Percentiles rank a stretch among this genome's conserved stretches.
Conservation (phyloP, 2,888 invertebrate genomes). For the Megamerina dolium region DNA sequence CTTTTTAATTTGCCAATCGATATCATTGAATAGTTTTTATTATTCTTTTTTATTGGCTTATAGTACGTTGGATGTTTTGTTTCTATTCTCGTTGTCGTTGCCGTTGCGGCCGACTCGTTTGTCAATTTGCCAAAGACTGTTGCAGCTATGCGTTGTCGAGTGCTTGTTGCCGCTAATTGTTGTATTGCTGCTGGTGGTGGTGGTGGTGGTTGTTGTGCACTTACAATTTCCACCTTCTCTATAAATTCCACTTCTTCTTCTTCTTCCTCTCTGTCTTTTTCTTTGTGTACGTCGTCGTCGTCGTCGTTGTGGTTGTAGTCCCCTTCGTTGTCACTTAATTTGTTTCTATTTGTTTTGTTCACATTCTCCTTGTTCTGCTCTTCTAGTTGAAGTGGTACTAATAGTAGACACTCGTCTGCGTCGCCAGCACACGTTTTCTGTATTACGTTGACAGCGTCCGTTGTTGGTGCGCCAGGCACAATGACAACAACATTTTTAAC, state of each 20-base stretch:
- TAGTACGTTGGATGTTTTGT: too few species aligned
- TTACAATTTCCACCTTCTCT: not conserved
- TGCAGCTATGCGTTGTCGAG: constrained; percentile 1
- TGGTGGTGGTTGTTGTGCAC: constrained; percentile 8
- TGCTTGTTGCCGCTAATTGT: constrained; percentile 11
- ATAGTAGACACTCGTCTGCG: not conserved
- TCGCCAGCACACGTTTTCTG: not conserved
- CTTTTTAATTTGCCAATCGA: constrained; percentile 23
- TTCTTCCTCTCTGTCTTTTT: too few species aligned
- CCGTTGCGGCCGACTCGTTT: constrained; percentile 11
- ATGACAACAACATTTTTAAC: constrained; percentile 31
- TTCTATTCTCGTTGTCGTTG: constrained; percentile 6
- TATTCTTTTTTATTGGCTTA: constrained; percentile 4
- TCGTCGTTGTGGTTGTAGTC: too few species aligned
- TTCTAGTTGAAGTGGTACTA: not conserved
- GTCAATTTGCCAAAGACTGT: constrained; percentile 20
- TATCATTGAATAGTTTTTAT: constrained; percentile 24
- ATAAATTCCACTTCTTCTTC: too few species aligned
- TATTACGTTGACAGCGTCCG: constrained; percentile 4
- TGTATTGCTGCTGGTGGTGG: constrained; percentile 2
- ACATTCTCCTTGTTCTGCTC: too few species aligned
- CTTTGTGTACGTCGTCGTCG: too few species aligned
- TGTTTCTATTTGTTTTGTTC: too few species aligned
- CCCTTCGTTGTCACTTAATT: too few species aligned
- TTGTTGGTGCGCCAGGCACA: too few species aligned